Conservation (phyloP, 2,113 vertebrate species). For the Climacteris rufus region DNA sequence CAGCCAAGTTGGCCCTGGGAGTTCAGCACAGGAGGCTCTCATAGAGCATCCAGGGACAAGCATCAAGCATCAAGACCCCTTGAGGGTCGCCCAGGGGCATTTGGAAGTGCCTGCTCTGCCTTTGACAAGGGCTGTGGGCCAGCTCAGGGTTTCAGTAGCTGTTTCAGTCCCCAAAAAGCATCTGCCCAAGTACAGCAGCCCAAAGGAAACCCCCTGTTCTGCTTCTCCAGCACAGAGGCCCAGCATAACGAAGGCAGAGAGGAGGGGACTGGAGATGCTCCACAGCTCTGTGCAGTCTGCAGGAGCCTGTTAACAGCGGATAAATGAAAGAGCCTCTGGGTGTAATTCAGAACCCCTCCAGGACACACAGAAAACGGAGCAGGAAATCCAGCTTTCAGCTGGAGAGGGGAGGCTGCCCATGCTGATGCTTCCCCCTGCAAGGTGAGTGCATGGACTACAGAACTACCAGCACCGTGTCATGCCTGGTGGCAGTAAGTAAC, state of each 20-base stretch:
- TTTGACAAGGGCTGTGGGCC: neutral
- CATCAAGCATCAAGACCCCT: too few species aligned
- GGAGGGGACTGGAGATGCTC: neutral
- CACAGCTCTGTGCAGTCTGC: neutral
- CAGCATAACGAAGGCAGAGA: too few species aligned
- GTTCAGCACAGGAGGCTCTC: accelerated
- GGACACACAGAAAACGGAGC: neutral
- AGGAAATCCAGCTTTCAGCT: neutral
- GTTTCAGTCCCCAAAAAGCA: neutral
- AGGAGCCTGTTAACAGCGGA: accelerated
- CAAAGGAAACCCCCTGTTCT: neutral
- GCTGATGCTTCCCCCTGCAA: accelerated
- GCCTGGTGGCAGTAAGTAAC: neutral
- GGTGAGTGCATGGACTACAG: accelerated
- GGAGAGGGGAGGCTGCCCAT: accelerated
- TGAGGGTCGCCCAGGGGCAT: neutral
- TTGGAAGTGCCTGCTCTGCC: too few species aligned
- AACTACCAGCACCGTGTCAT: accelerated
- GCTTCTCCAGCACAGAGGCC: neutral
- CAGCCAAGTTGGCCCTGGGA: neutral
- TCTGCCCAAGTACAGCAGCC: neutral
- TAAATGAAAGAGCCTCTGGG: accelerated
- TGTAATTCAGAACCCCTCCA: too few species aligned
- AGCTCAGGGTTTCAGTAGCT: neutral
- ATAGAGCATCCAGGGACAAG: too few species aligned